Evolutionary conservation across 1,140 invertebrate genomes (phyloP), one percentile per base, ranked within the genome.

Genomic region (Drosophila orena): DNA sequence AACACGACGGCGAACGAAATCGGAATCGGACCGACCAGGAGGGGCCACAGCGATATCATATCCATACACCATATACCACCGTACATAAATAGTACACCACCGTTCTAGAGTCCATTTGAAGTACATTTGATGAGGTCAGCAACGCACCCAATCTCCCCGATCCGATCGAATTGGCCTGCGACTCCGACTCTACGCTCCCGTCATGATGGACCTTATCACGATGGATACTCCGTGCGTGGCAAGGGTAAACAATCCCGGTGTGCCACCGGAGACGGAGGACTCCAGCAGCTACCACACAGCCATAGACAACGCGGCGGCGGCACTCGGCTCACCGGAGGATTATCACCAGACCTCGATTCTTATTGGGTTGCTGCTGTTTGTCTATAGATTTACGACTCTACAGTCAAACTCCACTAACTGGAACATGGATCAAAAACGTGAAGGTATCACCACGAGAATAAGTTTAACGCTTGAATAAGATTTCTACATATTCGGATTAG

Each of bases 51-150:
- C 84, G 84, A 90, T 89, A 89, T 84, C 42, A 89, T 89, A 89
- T 89, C 85, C 84, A 89, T 89, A 78, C 68, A 24, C 24, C 24
- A 24, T 24, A 24, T 24, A 24, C 2, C 30, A 24, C 2, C 30
- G 30, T 30, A 30, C 24, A 62, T 43, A 17, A 10, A 42, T 42
- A 20, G 42, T 43, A 30, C 44, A 52, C 30, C 62, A 35, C 15
- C 40, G 64, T 78, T 78, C 75, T 70, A 77, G 42, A 77, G 74
- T 78, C 74, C 74, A 77, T 89, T 88, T 80, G 84, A 79, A 84
- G 79, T 80, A 77, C 79, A 74, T 83, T 89, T 89, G 84, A 88
- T 88, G 84, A 88, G 84, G 84, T 88, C 84, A 88, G 83, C 83
- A 88, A 79, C 65, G 75, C 61, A 86, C 74, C 74, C 78, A 75